A percentile compares a stretch with the other conserved stretches of the same genome.
phyloP scores from a whole-genome alignment of 1,140 invertebrate species.

The Pachypeltis micranthus region DNA sequence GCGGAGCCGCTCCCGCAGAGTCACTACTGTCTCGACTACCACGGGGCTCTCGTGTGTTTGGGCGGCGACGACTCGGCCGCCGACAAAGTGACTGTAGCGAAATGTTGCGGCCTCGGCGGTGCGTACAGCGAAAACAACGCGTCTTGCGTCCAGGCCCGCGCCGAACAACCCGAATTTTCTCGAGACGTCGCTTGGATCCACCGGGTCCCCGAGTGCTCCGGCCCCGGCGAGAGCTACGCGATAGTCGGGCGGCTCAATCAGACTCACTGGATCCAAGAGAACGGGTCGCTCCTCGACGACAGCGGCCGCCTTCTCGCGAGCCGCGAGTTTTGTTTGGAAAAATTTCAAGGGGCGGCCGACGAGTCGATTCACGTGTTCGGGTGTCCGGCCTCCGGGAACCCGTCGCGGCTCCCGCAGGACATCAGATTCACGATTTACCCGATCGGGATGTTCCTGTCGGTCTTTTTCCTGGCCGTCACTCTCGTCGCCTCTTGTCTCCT shows the following conservation, averaged over 20 bases:
- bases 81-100: conserved; percentile 35
- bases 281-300: conserved; percentile 37
- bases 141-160: conserved; percentile 32
- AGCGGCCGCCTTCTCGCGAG: conserved; percentile 34
- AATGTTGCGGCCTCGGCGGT: conserved; percentile 46
- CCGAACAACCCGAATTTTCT: conserved; percentile 28
- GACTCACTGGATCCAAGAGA: conserved; percentile 32
- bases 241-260: conserved; percentile 40
- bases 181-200: conserved; percentile 23
- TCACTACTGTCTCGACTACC: conserved; percentile 46
- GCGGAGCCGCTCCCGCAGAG: conserved; percentile 27
- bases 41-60: conserved; percentile 44
- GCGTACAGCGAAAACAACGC: conserved; percentile 42
- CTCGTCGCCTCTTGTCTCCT: conserved; percentile 59
- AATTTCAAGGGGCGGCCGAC: conserved; percentile 39
- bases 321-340: conserved; percentile 50
- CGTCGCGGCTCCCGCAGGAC: conserved; percentile 42
- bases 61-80: conserved; percentile 29
- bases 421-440: conserved; percentile 55
- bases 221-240: conserved; percentile 24
- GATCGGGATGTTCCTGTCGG: conserved; percentile 59
- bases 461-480: conserved; percentile 62
- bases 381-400: conserved; percentile 34
- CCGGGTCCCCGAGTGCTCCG: conserved; percentile 42
- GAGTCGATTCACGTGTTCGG: conserved; percentile 44